Percentiles rank a stretch among this genome's conserved stretches.
Conservation (phyloP, 2,113 vertebrate species). For the Festucalex cinctus region DNA sequence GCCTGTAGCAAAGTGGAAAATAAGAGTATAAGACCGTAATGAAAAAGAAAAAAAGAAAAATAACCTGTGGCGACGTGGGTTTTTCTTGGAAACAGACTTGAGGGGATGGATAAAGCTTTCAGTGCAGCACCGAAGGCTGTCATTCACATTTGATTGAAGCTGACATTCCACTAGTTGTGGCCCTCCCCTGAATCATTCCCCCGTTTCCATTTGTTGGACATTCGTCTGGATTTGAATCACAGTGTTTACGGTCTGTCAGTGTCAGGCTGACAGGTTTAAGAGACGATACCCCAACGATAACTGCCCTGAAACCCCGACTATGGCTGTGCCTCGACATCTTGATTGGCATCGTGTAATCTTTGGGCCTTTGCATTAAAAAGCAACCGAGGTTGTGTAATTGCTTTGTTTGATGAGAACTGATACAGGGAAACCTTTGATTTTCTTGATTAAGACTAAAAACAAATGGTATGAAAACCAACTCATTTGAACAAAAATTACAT, state of each 20-base stretch:
- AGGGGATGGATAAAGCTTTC: slow-evolving; percentile 17
- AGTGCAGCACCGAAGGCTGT: slow-evolving; percentile 38
- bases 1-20: slow-evolving; percentile 44
- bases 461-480: too few relatives aligned
- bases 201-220: slow-evolving; percentile 48
- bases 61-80: slow-evolving; percentile 26
- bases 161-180: slow-evolving; percentile 44
- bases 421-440: too few relatives aligned
- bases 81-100: slow-evolving; percentile 1
- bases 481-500: too few relatives aligned
- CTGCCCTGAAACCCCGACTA: neutral
- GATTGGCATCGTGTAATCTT: neutral
- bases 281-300: neutral
- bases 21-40: slow-evolving; percentile 30
- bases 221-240: slow-evolving; percentile 47
- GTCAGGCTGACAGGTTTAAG: slow-evolving; percentile 18
- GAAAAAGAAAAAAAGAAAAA: slow-evolving; percentile 31
- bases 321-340: neutral
- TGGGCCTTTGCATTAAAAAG: too few relatives aligned
- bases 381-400: too few relatives aligned
- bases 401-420: too few relatives aligned
- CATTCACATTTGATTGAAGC: slow-evolving; percentile 54
- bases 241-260: slow-evolving; percentile 52
- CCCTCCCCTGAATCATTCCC: neutral
- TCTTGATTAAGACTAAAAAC: too few relatives aligned